Conservation (phyloP, 2,797 vertebrate genomes). For the Leptodactylus fallax region DNA sequence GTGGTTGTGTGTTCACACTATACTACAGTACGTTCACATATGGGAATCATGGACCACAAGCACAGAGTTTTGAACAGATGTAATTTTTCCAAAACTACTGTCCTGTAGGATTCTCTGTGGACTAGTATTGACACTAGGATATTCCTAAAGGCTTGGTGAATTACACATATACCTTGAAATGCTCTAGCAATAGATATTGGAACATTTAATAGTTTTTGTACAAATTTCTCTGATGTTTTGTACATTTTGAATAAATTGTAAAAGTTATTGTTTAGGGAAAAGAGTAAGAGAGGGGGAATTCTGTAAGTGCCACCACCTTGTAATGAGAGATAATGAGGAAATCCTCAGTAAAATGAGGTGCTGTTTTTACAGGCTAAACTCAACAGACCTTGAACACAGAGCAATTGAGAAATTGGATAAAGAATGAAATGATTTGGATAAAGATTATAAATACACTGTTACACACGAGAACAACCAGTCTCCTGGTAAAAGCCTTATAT, state of each 20-base stretch:
- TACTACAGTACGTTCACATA: too few relatives aligned
- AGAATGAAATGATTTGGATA: conserved; percentile 5
- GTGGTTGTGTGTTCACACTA: too few relatives aligned
- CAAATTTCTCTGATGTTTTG: background rate
- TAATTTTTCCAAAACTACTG: too few relatives aligned
- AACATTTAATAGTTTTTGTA: background rate
- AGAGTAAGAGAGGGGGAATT: too few relatives aligned
- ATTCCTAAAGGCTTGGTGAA: background rate
- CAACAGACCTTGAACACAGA: conserved; percentile 7
- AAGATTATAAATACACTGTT: conserved; percentile 6
- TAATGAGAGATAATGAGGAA: conserved; percentile 4
- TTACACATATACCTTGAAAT: background rate
- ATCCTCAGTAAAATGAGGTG: conserved; percentile 12
- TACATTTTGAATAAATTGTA: background rate
- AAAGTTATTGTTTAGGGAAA: background rate
- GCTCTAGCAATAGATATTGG: background rate
- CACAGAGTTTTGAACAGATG: too few relatives aligned
- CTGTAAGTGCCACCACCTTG: background rate
- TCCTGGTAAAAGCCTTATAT: background rate
- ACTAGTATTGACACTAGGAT: background rate
- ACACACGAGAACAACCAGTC: background rate
- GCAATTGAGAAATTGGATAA: conserved; percentile 13
- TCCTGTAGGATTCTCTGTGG: too few relatives aligned
- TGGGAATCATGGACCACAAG: too few relatives aligned
- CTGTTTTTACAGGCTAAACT: conserved; percentile 5